Base-by-base conservation (phyloP, 2,797 vertebrate species). In the Gymnothorax reevesii region DNA sequence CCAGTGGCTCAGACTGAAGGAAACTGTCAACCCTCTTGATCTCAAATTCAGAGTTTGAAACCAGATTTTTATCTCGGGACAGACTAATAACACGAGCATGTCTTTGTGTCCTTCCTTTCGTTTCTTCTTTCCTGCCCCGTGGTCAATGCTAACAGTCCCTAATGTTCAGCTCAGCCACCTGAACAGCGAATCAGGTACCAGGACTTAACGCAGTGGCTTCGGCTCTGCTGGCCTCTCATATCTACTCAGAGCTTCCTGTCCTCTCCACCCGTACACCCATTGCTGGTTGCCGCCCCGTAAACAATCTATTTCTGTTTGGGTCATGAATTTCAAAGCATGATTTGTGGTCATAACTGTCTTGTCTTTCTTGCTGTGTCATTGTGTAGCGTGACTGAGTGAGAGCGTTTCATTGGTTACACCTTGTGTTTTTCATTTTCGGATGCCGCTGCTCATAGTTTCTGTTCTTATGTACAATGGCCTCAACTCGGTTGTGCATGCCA, bases 121-220 rank as follows among this genome's bases (percentile, higher is more conserved):
- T 73, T 59, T 89, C 85, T 66, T 80, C 87, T 85, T 86, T 75
- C 77, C 62, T 66, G 69, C 75, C 52, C 64, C 15, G 1, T 71
- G 90, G 62, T 89, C 88, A 90, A 91, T 82, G 88, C 83, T 86
- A 90, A 91, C 92, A 94, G 94, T 94, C 90, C 94, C 94, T 89
- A 93, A 94, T 91, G 91, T 93, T 92, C 89, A 93, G n/a, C 94
- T 96, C 96, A 97, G 95, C 94, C 96, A 96, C 91, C 92, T 97
- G 94, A 97, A 95, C 96, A 95, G 93, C 96, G 96, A 97, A 96
- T 96, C 97, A 97, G 97, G 97, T 98, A 98, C 93, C 95, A 90
- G 92, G 93, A 94, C 87, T 90, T 91, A 62, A 89, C 87, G 73
- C 86, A 86, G 84, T 89, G 83, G 89, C 84, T 90, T 83, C 82